phyloP scores from a whole-genome alignment of 1,140 invertebrate genomes.

The Dendroctonus ponderosae region DNA sequence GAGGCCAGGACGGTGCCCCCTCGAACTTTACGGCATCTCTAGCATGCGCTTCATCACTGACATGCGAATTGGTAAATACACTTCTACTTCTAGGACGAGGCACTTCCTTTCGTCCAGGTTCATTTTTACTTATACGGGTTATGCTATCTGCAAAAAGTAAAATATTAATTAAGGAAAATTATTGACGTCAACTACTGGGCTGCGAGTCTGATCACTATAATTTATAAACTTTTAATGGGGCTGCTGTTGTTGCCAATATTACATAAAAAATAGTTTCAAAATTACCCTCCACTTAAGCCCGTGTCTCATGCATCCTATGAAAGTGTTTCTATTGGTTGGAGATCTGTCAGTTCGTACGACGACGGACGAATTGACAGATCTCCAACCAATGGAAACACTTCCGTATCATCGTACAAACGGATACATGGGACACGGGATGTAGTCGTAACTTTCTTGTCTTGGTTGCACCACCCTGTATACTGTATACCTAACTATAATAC shows the following conservation, averaged over 20 bases:
- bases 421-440: no score
- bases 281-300: no score
- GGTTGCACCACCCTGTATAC: not conserved
- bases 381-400: no score
- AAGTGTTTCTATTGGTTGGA: no score
- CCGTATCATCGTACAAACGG: no score
- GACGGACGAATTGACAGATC: no score
- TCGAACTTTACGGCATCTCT: slow-evolving; percentile 47
- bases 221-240: no score
- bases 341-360: no score
- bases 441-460: not conserved
- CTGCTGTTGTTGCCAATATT: no score
- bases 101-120: slow-evolving; percentile 38
- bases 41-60: slow-evolving; percentile 42
- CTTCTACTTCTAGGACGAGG: slow-evolving; percentile 47
- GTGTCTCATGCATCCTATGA: no score
- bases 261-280: no score
- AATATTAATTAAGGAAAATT: not conserved
- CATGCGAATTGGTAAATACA: slow-evolving; percentile 46
- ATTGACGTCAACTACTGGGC: not conserved
- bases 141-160: slow-evolving; percentile 45
- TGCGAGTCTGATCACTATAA: not conserved
- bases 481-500: no score
- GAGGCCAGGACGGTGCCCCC: slow-evolving; percentile 37
- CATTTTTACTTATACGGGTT: slow-evolving; percentile 44